phyloP scores from a whole-genome alignment of 2,113 vertebrate species.

The Eptesicus fuscus region DNA sequence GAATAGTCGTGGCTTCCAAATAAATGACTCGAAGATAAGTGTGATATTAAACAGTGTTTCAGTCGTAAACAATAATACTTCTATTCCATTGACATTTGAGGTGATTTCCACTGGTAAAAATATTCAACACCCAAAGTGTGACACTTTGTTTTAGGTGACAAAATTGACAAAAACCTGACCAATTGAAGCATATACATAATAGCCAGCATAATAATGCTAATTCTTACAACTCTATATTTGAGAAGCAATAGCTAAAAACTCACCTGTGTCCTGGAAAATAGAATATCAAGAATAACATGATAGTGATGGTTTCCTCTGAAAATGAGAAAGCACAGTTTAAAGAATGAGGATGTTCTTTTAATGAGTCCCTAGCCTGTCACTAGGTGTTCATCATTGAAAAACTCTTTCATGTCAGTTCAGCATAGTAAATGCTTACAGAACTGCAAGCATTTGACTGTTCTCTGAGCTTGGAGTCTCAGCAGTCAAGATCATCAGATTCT shows the following conservation, averaged over 20 bases:
- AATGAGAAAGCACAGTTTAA: not conserved
- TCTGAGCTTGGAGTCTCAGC: not conserved
- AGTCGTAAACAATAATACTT: not conserved
- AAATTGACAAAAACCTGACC: not conserved
- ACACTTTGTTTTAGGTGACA: not conserved
- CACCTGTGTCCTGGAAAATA: not conserved
- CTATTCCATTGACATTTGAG: not conserved
- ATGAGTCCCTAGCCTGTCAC: not conserved
- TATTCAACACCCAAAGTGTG: not conserved
- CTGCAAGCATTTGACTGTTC: not conserved
- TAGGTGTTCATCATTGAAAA: not conserved
- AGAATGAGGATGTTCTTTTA: not conserved
- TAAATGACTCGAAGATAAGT: not conserved
- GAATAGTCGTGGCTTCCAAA: conserved; percentile 5
- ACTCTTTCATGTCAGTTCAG: not conserved
- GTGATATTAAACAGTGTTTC: not conserved
- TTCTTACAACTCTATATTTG: not conserved
- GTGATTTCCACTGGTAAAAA: not conserved
- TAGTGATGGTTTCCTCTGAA: not conserved
- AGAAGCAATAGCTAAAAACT: not conserved
- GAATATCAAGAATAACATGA: not conserved
- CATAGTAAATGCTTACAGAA: not conserved
- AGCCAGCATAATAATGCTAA: not conserved
- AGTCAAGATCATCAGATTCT: not conserved
- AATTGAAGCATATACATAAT: not conserved